phyloP scores from a whole-genome alignment of 1,140 invertebrate species.

The Eueides isabella region DNA sequence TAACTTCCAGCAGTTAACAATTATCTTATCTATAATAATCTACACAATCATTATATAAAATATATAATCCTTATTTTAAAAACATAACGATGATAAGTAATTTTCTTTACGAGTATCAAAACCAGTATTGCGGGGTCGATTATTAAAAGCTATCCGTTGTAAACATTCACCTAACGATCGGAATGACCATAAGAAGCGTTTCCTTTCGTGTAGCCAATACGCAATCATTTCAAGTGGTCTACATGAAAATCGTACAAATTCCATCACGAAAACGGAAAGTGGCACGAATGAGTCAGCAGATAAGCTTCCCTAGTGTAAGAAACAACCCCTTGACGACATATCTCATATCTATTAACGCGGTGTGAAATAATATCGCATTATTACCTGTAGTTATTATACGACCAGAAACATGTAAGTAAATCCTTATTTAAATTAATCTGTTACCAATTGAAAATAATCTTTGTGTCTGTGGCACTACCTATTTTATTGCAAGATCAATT shows the following conservation, averaged over 20 bases:
- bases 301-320: constrained; percentile 39
- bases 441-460: too few species aligned
- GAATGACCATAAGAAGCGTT: constrained; percentile 41
- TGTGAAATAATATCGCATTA: too few species aligned
- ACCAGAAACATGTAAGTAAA: too few species aligned
- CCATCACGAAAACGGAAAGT: constrained; percentile 58
- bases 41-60: background rate
- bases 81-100: background rate
- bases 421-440: too few species aligned
- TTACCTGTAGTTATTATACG: too few species aligned
- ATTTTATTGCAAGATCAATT: too few species aligned
- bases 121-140: background rate
- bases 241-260: constrained; percentile 54
- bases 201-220: constrained; percentile 37
- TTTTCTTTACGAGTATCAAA: background rate
- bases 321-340: constrained; percentile 11
- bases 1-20: too few species aligned
- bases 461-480: too few species aligned
- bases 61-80: background rate
- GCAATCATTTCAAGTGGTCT: constrained; percentile 50
- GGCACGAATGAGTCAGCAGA: constrained; percentile 50
- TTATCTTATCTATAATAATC: background rate
- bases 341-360: background rate
- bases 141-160: constrained; percentile 15
- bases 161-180: constrained; percentile 26